Evolutionary conservation across 2,888 invertebrate species (phyloP), one percentile per base, ranked within the genome.

Genomic region (Iselma pallidipennis): DNA sequence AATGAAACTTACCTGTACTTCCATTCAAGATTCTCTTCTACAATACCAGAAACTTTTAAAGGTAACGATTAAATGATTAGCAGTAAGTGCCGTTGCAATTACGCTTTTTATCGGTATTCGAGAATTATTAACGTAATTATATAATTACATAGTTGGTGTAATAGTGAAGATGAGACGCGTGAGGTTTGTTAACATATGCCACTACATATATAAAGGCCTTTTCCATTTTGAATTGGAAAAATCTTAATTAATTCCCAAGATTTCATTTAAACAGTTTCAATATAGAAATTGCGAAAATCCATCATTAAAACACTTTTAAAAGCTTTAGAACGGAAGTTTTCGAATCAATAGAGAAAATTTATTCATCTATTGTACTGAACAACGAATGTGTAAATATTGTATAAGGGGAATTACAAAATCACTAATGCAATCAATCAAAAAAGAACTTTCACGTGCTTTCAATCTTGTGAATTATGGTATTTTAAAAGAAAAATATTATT

Each of bases 121-220:
- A 56, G 59, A 57, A 63, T 63, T 64, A 60, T 64, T 64, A 55
- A 64, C 57, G 64, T 64, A 64, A 64, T 64, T 64, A 60, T 60
- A 60, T 64, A 64, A 64, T 64, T 64, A 57, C 53, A 63, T 52
- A 52, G 49, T 49, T 56, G 54, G 23, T 49, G 59, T 33, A 52
- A 49, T 54, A 54, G 31, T n/a, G 12, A 9, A 42, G 54, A 37
- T 37, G 37, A 60, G 57, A 63, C 60, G 63, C 59, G 63, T 63
- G 63, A 63, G 63, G 50, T 62, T 57, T 55, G 61, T 58, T 62
- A 62, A 61, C 57, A 50, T n/a, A n/a, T 61, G 49, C 61, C 57
- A 57, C 45, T 50, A 33, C n/a, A n/a, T n/a, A n/a, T n/a, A n/a
- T n/a, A n/a, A n/a, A 54, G 54, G 57, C 54, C 50, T 19, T 29